These are phyloP conservation scores for Danaus plexippus DNA, from an alignment of 1,140 invertebrate genomes.

Conservation along the genomic window DNA sequence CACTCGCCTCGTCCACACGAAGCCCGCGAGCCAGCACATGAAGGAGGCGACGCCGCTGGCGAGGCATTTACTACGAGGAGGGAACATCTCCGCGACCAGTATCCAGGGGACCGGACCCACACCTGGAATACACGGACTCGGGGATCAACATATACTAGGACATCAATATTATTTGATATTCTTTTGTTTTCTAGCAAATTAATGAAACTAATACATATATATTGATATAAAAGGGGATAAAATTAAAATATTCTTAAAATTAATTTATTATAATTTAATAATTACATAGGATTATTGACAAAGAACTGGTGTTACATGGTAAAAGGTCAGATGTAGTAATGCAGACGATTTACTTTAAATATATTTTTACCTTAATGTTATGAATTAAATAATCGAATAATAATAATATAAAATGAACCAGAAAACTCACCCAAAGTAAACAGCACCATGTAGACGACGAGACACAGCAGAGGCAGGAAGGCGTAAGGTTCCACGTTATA, in stretches of 20 bases:
- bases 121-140: conserved; percentile 51
- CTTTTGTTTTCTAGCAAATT: too few relatives aligned
- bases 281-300: too few relatives aligned
- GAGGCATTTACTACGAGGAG: conserved; percentile 80
- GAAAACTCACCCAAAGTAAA: conserved; percentile 50
- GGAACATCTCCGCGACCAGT: conserved; percentile 88
- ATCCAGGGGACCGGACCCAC: conserved; percentile 91
- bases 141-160: conserved; percentile 3
- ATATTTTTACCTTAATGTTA: too few relatives aligned
- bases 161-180: too few relatives aligned
- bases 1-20: conserved; percentile 80
- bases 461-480: conserved; percentile 54
- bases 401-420: neutral
- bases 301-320: neutral
- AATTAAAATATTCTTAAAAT: too few relatives aligned
- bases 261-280: too few relatives aligned
- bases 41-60: conserved; percentile 83
- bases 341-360: too few relatives aligned
- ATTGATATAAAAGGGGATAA: too few relatives aligned
- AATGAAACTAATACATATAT: neutral
- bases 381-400: too few relatives aligned
- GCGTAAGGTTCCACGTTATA: conserved; percentile 44
- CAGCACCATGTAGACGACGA: conserved; percentile 60
- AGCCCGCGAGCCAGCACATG: conserved; percentile 86
- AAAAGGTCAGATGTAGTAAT: too few relatives aligned